Evolutionary conservation across 2,113 vertebrate genomes (phyloP).

Genomic region (Atractosteus spatula): DNA sequence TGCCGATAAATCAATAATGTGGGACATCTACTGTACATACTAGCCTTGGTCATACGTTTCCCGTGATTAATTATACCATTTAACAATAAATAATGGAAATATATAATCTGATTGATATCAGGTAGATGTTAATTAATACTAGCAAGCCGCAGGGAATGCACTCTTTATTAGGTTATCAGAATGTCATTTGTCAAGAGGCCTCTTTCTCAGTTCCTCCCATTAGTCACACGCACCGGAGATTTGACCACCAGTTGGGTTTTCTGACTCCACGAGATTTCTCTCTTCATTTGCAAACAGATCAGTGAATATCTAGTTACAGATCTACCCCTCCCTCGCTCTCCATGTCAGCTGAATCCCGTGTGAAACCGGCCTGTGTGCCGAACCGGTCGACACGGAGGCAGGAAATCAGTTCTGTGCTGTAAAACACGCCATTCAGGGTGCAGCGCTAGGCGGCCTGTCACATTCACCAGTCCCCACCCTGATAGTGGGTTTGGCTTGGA

Average conservation of each 20-base stretch:
- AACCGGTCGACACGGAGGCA: background rate
- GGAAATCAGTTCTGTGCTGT: slow-evolving; percentile 15
- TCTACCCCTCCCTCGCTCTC: background rate
- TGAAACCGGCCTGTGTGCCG: slow-evolving; percentile 5
- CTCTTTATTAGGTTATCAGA: background rate
- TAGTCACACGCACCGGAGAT: background rate
- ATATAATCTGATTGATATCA: no score
- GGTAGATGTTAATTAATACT: no score
- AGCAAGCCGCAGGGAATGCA: background rate
- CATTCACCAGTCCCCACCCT: no score
- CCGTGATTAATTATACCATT: no score
- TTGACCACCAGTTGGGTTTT: background rate
- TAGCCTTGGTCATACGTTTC: no score
- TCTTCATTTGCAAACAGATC: slow-evolving; percentile 24
- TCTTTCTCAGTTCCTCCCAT: background rate
- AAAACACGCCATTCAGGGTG: slow-evolving; percentile 3
- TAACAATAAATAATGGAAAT: no score
- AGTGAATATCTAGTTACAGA: slow-evolving; percentile 24
- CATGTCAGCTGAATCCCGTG: background rate
- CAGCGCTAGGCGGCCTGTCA: background rate
- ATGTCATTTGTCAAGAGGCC: background rate
- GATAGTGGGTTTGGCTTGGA: no score
- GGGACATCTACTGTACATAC: no score
- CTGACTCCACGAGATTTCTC: slow-evolving; percentile 19
- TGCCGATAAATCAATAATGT: no score